These are phyloP conservation scores for Gallinago jamesoni DNA, from an alignment of 2,113 vertebrate species.

Conservation along the genomic window DNA sequence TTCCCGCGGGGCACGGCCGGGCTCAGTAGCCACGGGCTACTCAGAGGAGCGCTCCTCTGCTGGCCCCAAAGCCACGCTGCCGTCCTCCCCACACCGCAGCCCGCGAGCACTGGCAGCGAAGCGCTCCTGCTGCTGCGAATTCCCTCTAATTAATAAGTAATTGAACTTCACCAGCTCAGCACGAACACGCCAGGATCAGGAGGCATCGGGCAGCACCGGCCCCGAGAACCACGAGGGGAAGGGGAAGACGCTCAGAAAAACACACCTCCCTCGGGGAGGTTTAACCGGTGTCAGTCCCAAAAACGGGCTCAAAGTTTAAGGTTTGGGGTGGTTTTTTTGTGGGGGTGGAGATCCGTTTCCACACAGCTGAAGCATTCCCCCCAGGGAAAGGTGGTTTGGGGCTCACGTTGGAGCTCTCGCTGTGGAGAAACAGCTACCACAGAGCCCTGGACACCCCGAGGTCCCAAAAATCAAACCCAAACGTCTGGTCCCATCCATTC, in stretches of 20 bases:
- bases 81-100: background rate
- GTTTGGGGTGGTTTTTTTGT: too few relatives aligned
- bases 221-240: background rate
- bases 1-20: background rate
- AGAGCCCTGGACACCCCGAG: background rate
- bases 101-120: background rate
- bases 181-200: accelerated
- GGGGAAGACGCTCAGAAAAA: background rate
- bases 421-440: background rate
- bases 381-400: background rate
- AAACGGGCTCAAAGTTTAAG: background rate
- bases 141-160: background rate
- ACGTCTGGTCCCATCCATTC: accelerated
- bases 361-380: background rate
- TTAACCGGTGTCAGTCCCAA: too few relatives aligned
- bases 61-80: background rate
- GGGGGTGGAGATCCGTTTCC: too few relatives aligned
- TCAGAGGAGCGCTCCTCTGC: background rate
- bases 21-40: background rate
- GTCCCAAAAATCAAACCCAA: too few relatives aligned
- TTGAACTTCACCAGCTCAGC: background rate
- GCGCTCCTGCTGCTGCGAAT: background rate
- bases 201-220: background rate
- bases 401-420: background rate
- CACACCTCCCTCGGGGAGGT: background rate